Conservation (phyloP, 1,140 invertebrate species). For the Sminthurides bifidus region DNA sequence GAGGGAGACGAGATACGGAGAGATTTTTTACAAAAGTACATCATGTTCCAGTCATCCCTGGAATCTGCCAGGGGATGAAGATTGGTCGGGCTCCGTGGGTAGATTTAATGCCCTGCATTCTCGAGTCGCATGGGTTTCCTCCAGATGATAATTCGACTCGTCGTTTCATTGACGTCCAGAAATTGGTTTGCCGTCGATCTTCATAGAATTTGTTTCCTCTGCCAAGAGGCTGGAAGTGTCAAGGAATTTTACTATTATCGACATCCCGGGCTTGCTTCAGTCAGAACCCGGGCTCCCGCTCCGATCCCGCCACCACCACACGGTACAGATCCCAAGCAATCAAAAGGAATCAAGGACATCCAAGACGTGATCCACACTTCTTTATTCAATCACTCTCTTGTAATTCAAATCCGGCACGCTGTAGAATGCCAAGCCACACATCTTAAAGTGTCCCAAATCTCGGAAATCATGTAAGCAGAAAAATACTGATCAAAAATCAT, state of each 20-base stretch:
- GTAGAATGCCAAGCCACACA: no score
- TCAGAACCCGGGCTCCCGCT: no score
- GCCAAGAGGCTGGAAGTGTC: no score
- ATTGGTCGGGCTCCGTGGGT: not conserved
- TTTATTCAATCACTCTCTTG: slow-evolving; percentile 10
- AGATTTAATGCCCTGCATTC: slow-evolving; percentile 18
- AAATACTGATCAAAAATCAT: no score
- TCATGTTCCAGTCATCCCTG: not conserved
- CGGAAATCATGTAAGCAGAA: no score
- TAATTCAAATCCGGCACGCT: slow-evolving; percentile 4
- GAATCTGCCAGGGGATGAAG: not conserved
- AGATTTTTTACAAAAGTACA: not conserved
- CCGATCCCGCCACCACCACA: not conserved
- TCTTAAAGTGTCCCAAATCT: no score
- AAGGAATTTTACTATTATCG: no score
- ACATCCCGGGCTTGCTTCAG: no score
- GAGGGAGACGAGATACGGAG: slow-evolving; percentile 1
- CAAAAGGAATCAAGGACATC: not conserved
- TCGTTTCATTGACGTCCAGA: slow-evolving; percentile 28
- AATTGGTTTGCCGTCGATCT: slow-evolving; percentile 30
- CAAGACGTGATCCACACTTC: slow-evolving; percentile 16
- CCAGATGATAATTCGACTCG: slow-evolving; percentile 27
- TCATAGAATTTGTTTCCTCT: not conserved
- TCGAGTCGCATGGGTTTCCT: slow-evolving; percentile 13
- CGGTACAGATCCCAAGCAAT: not conserved